A percentile compares a stretch with the other conserved stretches of the same genome.
Evolutionary conservation across 2,113 vertebrate genomes (phyloP).

Genomic region (Potamarius usumacintae): DNA sequence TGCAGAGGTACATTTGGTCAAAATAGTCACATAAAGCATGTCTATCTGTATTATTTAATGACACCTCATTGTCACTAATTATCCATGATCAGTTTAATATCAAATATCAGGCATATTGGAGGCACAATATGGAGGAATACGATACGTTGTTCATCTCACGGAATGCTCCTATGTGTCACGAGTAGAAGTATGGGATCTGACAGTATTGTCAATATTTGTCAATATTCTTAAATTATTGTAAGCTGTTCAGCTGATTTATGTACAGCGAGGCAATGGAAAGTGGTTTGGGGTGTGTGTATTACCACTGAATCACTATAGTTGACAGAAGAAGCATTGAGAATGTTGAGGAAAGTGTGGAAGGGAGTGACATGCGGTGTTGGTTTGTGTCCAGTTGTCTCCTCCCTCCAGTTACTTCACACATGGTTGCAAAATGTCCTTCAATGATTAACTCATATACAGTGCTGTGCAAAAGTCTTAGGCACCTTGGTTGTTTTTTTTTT

Average conservation of each 20-base stretch:
- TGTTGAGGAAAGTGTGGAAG: neutral
- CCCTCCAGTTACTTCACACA: neutral
- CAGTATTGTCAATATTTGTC: neutral
- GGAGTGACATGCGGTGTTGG: neutral
- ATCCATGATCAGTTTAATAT: too few relatives aligned
- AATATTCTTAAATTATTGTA: neutral
- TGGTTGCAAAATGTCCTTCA: neutral
- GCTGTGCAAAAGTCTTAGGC: too few relatives aligned
- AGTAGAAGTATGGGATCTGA: neutral
- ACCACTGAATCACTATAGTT: too few relatives aligned
- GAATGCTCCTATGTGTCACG: neutral
- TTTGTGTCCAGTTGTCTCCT: neutral
- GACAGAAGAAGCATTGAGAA: neutral
- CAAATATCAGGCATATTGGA: neutral
- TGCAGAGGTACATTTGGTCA: neutral
- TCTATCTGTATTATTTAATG: neutral
- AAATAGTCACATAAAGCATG: neutral
- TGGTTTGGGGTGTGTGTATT: neutral
- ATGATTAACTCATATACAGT: neutral
- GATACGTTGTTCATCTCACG: neutral
- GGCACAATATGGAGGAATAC: neutral
- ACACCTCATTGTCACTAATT: neutral
- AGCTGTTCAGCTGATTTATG: neutral
- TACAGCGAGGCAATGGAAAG: neutral
- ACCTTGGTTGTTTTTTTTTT: too few relatives aligned